These are phyloP conservation scores for Trypoxylon attenuatum DNA, from an alignment of 2,888 invertebrate species.

Conservation along the genomic window DNA sequence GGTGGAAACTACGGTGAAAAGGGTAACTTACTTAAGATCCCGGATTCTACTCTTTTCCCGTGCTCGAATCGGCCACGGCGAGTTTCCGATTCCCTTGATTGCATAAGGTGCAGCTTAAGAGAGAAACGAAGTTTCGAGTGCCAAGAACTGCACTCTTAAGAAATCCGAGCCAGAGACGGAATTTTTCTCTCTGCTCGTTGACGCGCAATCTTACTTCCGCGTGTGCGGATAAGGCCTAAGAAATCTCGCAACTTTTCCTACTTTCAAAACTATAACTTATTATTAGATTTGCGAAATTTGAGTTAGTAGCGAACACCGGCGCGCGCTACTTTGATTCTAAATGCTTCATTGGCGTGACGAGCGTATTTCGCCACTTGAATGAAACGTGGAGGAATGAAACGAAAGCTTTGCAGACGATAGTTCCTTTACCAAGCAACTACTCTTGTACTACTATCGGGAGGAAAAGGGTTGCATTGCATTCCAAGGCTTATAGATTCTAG, in stretches of 20 bases:
- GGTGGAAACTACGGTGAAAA: constrained; percentile 28
- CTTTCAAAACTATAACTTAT: no score
- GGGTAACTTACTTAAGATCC: constrained; percentile 33
- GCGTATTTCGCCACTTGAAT: constrained; percentile 31
- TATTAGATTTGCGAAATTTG: no score
- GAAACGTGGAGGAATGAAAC: no score
- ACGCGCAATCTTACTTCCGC: no score
- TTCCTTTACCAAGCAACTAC: no score
- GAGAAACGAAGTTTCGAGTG: constrained; percentile 28
- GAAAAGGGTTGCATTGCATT: no score
- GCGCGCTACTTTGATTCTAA: constrained; percentile 28
- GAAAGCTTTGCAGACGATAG: no score
- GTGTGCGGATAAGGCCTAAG: no score
- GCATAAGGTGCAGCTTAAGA: constrained; percentile 30
- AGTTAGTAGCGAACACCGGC: constrained; percentile 20
- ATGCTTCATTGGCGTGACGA: constrained; percentile 6
- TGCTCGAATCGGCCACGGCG: neutral
- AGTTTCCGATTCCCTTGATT: constrained; percentile 42
- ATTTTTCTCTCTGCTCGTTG: constrained; percentile 11
- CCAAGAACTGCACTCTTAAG: constrained; percentile 20
- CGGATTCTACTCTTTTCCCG: constrained; percentile 2
- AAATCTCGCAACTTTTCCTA: no score
- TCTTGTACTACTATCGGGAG: no score
- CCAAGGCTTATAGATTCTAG: no score
- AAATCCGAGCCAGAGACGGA: constrained; percentile 13